Conservation (phyloP, 1,140 invertebrate species). For the Globodera ellingtonae region DNA sequence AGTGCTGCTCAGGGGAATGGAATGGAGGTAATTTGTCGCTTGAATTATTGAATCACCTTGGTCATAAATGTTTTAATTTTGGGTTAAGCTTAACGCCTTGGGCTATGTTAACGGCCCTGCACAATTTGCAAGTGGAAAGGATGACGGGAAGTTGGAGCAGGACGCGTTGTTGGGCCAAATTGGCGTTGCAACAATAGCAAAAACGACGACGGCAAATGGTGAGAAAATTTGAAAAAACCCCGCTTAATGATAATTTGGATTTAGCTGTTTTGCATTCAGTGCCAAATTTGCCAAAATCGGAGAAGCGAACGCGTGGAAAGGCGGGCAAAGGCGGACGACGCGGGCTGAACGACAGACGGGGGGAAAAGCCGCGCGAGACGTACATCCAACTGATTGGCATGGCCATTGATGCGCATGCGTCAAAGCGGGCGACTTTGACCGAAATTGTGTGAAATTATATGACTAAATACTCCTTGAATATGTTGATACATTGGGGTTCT, state of each 20-base stretch:
- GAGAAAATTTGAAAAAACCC: too few species aligned
- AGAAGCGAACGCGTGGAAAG: background rate
- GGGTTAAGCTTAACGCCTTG: background rate
- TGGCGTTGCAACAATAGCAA: too few species aligned
- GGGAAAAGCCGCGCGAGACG: conserved; percentile 38
- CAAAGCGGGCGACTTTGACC: conserved; percentile 33
- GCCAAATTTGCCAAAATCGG: background rate
- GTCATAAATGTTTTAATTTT: too few species aligned
- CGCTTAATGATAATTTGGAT: too few species aligned
- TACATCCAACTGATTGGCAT: conserved; percentile 36
- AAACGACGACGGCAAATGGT: background rate
- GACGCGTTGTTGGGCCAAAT: background rate
- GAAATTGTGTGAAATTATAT: conserved; percentile 28
- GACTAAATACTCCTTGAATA: background rate
- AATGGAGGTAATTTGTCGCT: too few species aligned
- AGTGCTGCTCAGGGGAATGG: too few species aligned
- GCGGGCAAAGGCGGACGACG: background rate
- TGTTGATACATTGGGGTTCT: background rate
- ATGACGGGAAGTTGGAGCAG: background rate
- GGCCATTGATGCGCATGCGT: conserved; percentile 29
- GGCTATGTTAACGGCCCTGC: background rate
- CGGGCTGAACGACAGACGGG: conserved; percentile 8
- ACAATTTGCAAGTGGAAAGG: background rate
- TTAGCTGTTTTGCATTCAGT: too few species aligned
- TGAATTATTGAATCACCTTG: too few species aligned